Percentiles rank a stretch among this genome's conserved stretches.
Evolutionary conservation across 2,113 vertebrate genomes (phyloP).

Genomic region (Perognathus longimembris): DNA sequence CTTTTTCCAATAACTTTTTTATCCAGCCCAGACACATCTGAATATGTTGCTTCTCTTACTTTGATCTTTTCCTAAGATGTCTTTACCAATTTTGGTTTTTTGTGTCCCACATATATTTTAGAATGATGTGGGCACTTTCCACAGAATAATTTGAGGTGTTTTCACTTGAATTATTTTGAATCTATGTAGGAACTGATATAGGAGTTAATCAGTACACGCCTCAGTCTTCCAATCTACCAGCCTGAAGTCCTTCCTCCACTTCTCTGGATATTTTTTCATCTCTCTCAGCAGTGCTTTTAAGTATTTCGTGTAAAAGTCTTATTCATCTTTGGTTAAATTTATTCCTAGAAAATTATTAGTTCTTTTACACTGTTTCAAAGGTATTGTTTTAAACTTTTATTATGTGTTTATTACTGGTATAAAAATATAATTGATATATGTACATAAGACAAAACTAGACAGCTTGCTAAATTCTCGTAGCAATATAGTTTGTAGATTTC

Average conservation of each 20-base stretch:
- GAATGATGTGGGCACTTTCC: neutral
- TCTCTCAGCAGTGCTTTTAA: neutral
- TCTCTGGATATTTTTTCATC: neutral
- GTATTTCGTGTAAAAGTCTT: neutral
- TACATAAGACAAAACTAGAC: neutral
- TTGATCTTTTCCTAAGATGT: neutral
- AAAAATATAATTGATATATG: slow-evolving; percentile 23
- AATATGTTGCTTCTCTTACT: neutral
- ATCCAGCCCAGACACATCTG: neutral
- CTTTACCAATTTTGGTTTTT: neutral
- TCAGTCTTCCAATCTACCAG: neutral
- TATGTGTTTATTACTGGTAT: neutral
- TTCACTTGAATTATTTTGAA: neutral
- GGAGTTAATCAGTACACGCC: neutral
- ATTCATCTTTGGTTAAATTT: slow-evolving; percentile 8
- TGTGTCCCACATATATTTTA: neutral
- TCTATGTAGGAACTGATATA: neutral
- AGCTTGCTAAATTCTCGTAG: neutral
- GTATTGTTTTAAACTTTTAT: slow-evolving; percentile 12
- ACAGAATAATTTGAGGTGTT: neutral
- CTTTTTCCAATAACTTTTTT: neutral
- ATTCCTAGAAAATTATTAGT: neutral
- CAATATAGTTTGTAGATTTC: slow-evolving; percentile 5
- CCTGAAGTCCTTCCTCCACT: neutral
- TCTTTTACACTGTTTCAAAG: neutral